Percentiles rank a stretch among this genome's conserved stretches.
phyloP scores from a whole-genome alignment of 2,797 vertebrate species.

The Acropternis orthonyx region DNA sequence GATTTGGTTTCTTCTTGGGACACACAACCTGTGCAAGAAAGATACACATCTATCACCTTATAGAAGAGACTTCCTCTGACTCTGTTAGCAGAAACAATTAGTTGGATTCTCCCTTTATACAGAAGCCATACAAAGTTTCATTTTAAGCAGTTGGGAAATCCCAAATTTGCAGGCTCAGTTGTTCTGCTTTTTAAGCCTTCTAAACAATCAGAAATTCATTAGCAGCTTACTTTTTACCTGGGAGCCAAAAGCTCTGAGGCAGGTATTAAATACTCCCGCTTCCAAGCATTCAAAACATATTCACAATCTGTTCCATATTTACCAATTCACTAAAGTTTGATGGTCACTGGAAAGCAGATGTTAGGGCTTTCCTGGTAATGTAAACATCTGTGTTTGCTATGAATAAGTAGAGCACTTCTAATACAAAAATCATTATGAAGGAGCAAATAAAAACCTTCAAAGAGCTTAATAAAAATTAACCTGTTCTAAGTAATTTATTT shows the following conservation, averaged over 20 bases:
- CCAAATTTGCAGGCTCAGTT: neutral
- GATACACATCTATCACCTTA: neutral
- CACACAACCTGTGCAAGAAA: neutral
- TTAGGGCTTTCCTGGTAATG: neutral
- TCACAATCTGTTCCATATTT: slow-evolving; percentile 20
- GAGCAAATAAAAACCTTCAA: neutral
- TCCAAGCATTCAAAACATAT: neutral
- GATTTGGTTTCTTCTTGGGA: neutral
- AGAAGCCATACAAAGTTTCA: neutral
- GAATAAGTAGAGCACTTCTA: neutral
- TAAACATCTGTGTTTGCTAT: slow-evolving; percentile 10
- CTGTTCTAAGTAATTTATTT: neutral
- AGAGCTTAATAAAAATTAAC: slow-evolving; percentile 40
- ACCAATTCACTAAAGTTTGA: neutral
- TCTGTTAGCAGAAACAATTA: neutral
- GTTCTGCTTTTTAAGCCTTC: neutral
- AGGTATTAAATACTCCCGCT: slow-evolving; percentile 13
- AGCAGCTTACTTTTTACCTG: neutral
- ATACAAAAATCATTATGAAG: neutral
- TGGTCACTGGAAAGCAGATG: slow-evolving; percentile 25
- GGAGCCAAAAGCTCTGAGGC: neutral
- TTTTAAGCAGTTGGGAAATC: neutral
- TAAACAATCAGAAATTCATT: neutral
- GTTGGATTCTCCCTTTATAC: neutral
- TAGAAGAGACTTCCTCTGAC: neutral